These are phyloP conservation scores for Mythimna ferrago DNA, from an alignment of 2,888 invertebrate species.

Conservation along the genomic window DNA sequence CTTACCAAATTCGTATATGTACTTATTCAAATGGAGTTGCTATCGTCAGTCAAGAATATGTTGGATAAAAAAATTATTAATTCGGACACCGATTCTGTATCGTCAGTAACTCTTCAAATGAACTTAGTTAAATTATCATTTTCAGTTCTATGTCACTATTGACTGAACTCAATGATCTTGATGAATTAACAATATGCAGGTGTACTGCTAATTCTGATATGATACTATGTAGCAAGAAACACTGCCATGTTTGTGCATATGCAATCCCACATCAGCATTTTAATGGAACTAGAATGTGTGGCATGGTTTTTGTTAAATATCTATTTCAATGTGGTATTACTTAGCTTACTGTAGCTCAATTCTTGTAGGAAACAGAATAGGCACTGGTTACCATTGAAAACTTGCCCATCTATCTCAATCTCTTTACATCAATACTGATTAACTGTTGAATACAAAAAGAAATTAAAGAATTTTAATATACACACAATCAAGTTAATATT, in stretches of 20 bases:
- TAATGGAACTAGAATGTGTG: neutral
- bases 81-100: too few species aligned
- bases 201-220: neutral
- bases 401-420: too few species aligned
- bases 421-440: neutral
- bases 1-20: constrained; percentile 1
- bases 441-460: too few species aligned
- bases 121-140: constrained; percentile 6
- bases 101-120: neutral
- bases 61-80: too few species aligned
- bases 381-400: neutral
- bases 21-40: too few species aligned
- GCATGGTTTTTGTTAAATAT: neutral
- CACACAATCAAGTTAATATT: neutral
- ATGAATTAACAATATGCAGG: neutral
- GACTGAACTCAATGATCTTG: neutral
- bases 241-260: neutral
- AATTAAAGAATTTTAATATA: neutral
- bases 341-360: neutral
- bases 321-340: neutral
- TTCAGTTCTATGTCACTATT: neutral
- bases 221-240: neutral
- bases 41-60: too few species aligned
- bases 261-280: neutral
- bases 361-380: neutral